Evolutionary conservation across 2,113 vertebrate species (phyloP).

Genomic region (Zosterops japonicus): DNA sequence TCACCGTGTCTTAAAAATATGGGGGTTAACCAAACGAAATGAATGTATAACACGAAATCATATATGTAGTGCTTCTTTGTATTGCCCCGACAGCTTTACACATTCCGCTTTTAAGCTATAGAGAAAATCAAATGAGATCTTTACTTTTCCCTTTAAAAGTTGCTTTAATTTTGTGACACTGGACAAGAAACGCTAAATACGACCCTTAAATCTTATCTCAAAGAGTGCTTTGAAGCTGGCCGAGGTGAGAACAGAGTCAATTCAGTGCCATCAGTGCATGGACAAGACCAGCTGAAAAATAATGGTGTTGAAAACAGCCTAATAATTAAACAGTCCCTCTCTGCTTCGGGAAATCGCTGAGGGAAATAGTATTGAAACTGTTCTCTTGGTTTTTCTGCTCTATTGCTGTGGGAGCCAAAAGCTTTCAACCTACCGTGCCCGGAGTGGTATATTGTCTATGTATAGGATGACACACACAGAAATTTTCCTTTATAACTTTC

Average conservation of each 20-base stretch:
- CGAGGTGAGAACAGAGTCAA: background rate
- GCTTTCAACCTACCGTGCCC: rapidly evolving
- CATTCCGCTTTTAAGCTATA: rapidly evolving
- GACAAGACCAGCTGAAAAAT: background rate
- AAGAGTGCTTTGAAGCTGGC: background rate
- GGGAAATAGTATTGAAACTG: rapidly evolving
- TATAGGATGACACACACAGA: rapidly evolving
- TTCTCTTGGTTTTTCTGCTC: background rate
- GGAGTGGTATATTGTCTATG: no score
- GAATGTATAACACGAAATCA: rapidly evolving
- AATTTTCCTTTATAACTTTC: rapidly evolving
- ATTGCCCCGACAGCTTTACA: rapidly evolving
- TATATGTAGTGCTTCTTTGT: rapidly evolving
- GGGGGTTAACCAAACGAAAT: rapidly evolving
- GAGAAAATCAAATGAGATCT: background rate
- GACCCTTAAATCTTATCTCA: background rate
- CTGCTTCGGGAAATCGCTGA: background rate
- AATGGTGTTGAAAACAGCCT: rapidly evolving
- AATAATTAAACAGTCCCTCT: background rate
- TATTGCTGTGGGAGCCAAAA: background rate
- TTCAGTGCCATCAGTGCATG: rapidly evolving
- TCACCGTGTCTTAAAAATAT: background rate
- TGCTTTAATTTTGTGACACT: background rate
- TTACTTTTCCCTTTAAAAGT: rapidly evolving
- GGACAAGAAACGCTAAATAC: background rate